Conservation (phyloP, 2,797 vertebrate species). For the Selene dorsalis region DNA sequence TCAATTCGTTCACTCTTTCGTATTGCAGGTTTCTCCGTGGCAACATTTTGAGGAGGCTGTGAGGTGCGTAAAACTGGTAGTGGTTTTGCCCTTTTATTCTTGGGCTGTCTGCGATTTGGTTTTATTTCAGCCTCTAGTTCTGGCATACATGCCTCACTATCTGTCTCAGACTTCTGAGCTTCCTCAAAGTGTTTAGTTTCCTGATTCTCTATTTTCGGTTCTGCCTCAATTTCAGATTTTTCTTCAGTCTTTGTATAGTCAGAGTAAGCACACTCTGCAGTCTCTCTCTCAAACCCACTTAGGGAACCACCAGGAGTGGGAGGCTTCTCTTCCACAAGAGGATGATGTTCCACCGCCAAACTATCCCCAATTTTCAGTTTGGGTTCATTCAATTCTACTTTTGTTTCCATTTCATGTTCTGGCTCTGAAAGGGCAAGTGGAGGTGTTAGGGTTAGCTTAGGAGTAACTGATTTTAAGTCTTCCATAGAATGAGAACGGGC, state of each 20-base stretch:
- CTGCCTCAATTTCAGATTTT: slow-evolving; percentile 79
- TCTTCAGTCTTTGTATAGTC: slow-evolving; percentile 80
- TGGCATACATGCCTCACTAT: slow-evolving; percentile 81
- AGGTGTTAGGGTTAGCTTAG: slow-evolving; percentile 69
- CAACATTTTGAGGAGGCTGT: slow-evolving; percentile 73
- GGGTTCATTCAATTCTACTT: slow-evolving; percentile 74
- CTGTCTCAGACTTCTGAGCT: slow-evolving; percentile 81
- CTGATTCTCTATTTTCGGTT: slow-evolving; percentile 69
- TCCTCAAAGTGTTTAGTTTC: slow-evolving; percentile 64
- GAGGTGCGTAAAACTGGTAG: slow-evolving; percentile 80
- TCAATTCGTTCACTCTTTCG: slow-evolving; percentile 98
- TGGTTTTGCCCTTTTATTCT: slow-evolving; percentile 92
- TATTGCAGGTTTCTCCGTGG: slow-evolving; percentile 90
- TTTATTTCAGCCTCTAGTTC: slow-evolving; percentile 87
- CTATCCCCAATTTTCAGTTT: slow-evolving; percentile 71
- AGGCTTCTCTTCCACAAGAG: slow-evolving; percentile 86
- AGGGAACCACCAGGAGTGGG: slow-evolving; percentile 86
- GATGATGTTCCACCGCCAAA: slow-evolving; percentile 74
- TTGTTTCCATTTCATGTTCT: slow-evolving; percentile 66
- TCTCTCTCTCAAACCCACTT: slow-evolving; percentile 79
- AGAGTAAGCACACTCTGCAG: slow-evolving; percentile 64
- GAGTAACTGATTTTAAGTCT: slow-evolving; percentile 73
- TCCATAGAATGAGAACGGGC: slow-evolving; percentile 64
- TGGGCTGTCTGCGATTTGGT: slow-evolving; percentile 89
- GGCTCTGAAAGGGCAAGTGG: slow-evolving; percentile 71